A percentile compares a stretch with the other conserved stretches of the same genome.
phyloP scores from a whole-genome alignment of 2,113 vertebrate species.

The Carassius gibelio region DNA sequence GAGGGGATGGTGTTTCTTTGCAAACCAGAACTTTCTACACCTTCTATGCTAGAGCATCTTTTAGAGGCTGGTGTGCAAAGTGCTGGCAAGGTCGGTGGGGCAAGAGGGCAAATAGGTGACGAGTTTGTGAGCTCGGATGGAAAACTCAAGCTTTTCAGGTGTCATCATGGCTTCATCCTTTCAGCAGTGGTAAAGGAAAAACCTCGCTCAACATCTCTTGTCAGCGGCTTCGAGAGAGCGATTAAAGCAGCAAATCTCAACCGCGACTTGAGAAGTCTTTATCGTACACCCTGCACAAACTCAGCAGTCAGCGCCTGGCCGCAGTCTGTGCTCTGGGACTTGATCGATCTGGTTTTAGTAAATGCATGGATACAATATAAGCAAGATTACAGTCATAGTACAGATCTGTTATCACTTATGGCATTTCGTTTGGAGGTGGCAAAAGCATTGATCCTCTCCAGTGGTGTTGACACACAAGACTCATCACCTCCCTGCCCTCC shows the following conservation, averaged over 20 bases:
- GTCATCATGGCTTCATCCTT: conserved; percentile 76
- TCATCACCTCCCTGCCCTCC: conserved; percentile 68
- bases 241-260: conserved; percentile 70
- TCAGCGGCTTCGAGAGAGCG: conserved; percentile 71
- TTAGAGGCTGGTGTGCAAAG: conserved; percentile 71
- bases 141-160: conserved; percentile 74
- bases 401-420: conserved; percentile 70
- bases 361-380: conserved; percentile 78
- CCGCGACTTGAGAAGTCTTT: conserved; percentile 72
- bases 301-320: conserved; percentile 69
- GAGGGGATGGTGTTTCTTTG: conserved; percentile 76
- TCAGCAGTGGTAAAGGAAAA: conserved; percentile 70
- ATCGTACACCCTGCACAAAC: conserved; percentile 69
- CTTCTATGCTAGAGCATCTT: conserved; percentile 75
- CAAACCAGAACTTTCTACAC: conserved; percentile 77
- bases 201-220: conserved; percentile 65
- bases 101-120: conserved; percentile 73
- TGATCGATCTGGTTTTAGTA: conserved; percentile 74
- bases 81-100: conserved; percentile 75
- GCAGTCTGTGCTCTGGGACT: conserved; percentile 76
- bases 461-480: conserved; percentile 63
- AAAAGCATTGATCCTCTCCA: conserved; percentile 72
- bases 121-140: conserved; percentile 79
- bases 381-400: conserved; percentile 47
- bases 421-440: conserved; percentile 77